These are phyloP conservation scores for Ceyx cyanopectus DNA, from an alignment of 2,113 vertebrate species.

Conservation along the genomic window DNA sequence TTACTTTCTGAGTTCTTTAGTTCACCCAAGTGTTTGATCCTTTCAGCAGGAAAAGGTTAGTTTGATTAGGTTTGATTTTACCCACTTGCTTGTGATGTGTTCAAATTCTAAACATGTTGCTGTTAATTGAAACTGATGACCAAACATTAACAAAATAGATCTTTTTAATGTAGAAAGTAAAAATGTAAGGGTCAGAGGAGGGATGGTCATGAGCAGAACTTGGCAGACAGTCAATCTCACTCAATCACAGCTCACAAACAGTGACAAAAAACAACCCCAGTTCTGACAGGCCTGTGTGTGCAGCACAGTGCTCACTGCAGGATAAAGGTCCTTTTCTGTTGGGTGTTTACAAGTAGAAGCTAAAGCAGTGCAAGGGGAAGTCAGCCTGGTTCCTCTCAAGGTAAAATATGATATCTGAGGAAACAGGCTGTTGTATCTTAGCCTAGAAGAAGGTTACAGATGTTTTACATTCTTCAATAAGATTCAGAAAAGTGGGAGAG, in stretches of 20 bases:
- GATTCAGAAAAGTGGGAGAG: not conserved
- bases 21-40: accelerated
- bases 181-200: not conserved
- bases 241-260: not conserved
- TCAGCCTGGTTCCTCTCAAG: not conserved
- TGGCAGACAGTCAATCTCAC: not conserved
- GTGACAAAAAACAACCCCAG: not conserved
- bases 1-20: not conserved
- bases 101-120: not conserved
- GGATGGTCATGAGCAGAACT: not conserved
- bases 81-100: not conserved
- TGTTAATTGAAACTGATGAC: not conserved
- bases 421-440: not conserved
- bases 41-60: not conserved
- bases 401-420: not conserved
- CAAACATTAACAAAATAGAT: not conserved
- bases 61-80: not conserved
- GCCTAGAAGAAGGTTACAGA: not conserved
- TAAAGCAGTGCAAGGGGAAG: not conserved
- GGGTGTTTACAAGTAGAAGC: not conserved
- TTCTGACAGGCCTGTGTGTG: not conserved
- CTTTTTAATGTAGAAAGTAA: too few relatives aligned
- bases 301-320: accelerated
- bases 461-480: not conserved
- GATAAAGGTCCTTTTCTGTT: not conserved